Evolutionary conservation across 1,140 invertebrate species (phyloP), one percentile per base, ranked within the genome.

Genomic region (Charaxes varanes): DNA sequence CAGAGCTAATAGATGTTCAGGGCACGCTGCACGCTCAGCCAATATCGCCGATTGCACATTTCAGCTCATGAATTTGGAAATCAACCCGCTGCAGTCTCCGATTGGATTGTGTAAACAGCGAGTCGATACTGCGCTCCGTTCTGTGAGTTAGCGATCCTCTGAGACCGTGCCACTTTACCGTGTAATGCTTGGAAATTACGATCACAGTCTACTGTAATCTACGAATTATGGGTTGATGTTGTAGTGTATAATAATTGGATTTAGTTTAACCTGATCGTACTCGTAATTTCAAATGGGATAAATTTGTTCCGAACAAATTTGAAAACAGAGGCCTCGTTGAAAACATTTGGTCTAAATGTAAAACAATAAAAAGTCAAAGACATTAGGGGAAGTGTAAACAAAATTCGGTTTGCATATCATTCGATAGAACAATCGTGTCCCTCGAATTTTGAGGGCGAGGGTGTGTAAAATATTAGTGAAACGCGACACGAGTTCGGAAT

Each of bases 21-120:
- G n/a, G n/a, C n/a, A n/a, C n/a, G n/a, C n/a, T n/a, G n/a, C n/a
- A n/a, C 0, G 27, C 16, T 10, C 10, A 15, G 41, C 45, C 44
- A 55, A 59, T 55, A 59, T 49, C 41, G 47, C 6, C 40, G 47
- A 61, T 51, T 53, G 53, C 40, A 47, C 48, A 53, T 47, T 54
- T 48, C 48, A 34, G 45, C 41, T 56, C 53, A 61, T 56, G 53
- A 51, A 57, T 56, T 56, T 50, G 46, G 44, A 62, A 61, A 53
- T 53, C 46, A 51, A 44, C 30, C 40, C 32, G 38, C 26, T 41
- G 43, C 47, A 40, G 30, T 23, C 19, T 26, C n/a, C 19, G 24
- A 21, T 30, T 47, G 44, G 43, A 24, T 44, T 27, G 36, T 44
- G 33, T 36, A 28, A 43, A 44, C 32, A 40, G n/a, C n/a, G n/a